phyloP scores from a whole-genome alignment of 2,113 vertebrate species.

The Myotis davidii region DNA sequence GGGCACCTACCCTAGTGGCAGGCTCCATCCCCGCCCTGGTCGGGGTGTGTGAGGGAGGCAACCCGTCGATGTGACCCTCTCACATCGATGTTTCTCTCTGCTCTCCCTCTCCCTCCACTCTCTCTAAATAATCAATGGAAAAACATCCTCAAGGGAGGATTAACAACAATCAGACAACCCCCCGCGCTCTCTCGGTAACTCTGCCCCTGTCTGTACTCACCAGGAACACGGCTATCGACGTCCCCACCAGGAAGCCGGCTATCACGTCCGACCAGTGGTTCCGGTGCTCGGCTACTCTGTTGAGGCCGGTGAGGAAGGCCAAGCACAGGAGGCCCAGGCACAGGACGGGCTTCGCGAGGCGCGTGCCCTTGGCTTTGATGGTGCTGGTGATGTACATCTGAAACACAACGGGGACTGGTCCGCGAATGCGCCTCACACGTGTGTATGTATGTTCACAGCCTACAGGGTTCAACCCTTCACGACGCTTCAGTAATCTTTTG shows the following conservation, averaged over 20 bases:
- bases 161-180: neutral
- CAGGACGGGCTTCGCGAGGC: slow-evolving; percentile 95
- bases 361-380: slow-evolving; percentile 95
- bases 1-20: neutral
- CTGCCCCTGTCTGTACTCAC: slow-evolving; percentile 84
- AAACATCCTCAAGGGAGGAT: neutral
- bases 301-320: slow-evolving; percentile 97
- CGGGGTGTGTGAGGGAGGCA: neutral
- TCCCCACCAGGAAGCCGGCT: slow-evolving; percentile 95
- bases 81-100: neutral
- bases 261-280: slow-evolving; percentile 99
- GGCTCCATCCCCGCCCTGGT: neutral
- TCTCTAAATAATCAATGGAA: neutral
- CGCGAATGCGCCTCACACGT: neutral
- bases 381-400: slow-evolving; percentile 99
- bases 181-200: too few species aligned
- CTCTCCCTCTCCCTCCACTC: too few species aligned
- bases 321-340: slow-evolving; percentile 95
- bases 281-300: slow-evolving; percentile 98
- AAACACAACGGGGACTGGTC: slow-evolving; percentile 67
- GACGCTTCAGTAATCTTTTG: neutral
- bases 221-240: slow-evolving; percentile 96
- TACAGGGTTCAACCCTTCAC: neutral
- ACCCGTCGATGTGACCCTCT: neutral
- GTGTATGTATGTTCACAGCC: too few species aligned